phyloP scores from a whole-genome alignment of 1,140 invertebrate genomes.

The Achatina immaculata region DNA sequence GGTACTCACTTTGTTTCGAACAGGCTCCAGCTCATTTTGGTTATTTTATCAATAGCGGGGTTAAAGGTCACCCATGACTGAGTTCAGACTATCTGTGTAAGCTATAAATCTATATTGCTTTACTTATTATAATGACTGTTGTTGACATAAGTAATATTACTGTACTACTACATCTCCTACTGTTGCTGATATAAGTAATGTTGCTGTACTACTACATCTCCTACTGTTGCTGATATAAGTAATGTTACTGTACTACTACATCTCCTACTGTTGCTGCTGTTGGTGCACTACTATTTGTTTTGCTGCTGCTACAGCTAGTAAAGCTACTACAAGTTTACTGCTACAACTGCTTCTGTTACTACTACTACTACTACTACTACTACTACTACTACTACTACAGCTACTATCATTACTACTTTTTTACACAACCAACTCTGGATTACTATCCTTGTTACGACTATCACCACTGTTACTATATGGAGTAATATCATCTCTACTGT shows the following conservation, averaged over 20 bases:
- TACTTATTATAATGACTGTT: too few relatives aligned
- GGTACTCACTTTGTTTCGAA: not conserved
- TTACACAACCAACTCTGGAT: too few relatives aligned
- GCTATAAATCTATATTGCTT: too few relatives aligned
- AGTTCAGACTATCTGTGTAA: too few relatives aligned
- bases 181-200: too few relatives aligned
- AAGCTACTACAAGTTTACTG: not conserved
- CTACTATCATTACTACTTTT: not conserved
- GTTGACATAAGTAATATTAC: too few relatives aligned
- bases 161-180: too few relatives aligned
- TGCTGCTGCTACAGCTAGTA: not conserved
- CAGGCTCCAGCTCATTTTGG: not conserved
- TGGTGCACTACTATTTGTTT: not conserved
- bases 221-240: not conserved
- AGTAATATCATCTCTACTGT: not conserved
- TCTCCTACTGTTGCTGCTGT: not conserved
- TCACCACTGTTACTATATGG: not conserved
- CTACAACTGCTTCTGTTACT: not conserved
- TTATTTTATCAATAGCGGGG: too few relatives aligned
- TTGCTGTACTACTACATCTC: too few relatives aligned
- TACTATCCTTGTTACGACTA: not conserved
- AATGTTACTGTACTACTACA: not conserved
- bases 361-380: too few relatives aligned
- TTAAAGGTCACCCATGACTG: too few relatives aligned
- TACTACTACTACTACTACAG: not conserved